phyloP scores from a whole-genome alignment of 2,113 vertebrate genomes.

The Plecotus auritus region DNA sequence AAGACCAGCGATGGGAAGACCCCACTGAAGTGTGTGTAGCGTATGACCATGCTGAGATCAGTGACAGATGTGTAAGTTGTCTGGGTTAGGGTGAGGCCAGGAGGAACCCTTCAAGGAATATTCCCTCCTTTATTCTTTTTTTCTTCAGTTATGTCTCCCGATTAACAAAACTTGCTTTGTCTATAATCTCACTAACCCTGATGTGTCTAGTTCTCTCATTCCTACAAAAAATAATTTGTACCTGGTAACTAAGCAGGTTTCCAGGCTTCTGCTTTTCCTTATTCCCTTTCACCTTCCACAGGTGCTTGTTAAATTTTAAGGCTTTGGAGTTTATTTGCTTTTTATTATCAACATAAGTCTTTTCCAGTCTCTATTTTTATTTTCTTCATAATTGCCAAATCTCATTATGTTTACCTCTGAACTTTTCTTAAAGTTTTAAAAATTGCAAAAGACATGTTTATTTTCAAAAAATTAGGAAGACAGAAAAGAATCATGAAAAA shows the following conservation, averaged over 20 bases:
- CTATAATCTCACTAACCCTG: background rate
- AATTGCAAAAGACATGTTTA: background rate
- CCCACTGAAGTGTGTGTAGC: fast-evolving
- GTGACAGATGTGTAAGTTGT: background rate
- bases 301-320: background rate
- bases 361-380: background rate
- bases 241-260: background rate
- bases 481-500: background rate
- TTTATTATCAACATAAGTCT: background rate
- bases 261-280: background rate
- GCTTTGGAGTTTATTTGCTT: background rate
- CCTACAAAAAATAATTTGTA: background rate
- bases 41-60: background rate
- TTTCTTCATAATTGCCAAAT: background rate
- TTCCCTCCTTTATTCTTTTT: background rate
- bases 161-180: background rate
- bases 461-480: background rate
- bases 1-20: background rate
- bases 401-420: background rate
- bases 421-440: background rate
- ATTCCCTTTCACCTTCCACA: background rate
- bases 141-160: background rate
- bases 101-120: background rate
- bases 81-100: background rate
- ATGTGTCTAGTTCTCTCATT: background rate